phyloP scores from a whole-genome alignment of 2,113 vertebrate genomes.

The Cephalopterus ornatus region DNA sequence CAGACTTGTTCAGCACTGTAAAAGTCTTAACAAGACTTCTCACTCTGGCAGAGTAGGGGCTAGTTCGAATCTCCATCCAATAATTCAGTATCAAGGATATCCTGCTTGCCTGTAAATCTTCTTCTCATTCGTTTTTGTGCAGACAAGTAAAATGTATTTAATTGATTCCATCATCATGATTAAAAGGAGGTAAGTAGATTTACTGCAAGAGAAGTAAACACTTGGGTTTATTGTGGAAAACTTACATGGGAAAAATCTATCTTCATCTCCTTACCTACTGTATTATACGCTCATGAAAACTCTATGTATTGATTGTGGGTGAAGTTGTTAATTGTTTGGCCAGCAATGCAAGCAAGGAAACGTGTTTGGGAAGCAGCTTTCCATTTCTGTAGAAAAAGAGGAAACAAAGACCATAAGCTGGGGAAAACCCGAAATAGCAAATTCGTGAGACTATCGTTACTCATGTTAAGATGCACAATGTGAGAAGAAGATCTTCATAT shows the following conservation, averaged over 20 bases:
- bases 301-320: background rate
- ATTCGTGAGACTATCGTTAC: background rate
- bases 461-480: background rate
- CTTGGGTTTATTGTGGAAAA: background rate
- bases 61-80: rapidly evolving
- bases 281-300: background rate
- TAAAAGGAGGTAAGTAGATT: background rate
- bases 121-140: background rate
- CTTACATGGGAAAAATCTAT: background rate
- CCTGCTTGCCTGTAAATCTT: background rate
- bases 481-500: background rate
- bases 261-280: background rate
- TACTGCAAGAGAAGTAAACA: background rate
- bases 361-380: background rate
- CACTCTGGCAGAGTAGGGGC: background rate
- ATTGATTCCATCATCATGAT: conserved; percentile 8
- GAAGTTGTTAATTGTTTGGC: conserved; percentile 1
- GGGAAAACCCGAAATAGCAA: background rate
- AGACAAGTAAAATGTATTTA: background rate
- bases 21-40: background rate
- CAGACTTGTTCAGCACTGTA: background rate
- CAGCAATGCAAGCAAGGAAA: background rate
- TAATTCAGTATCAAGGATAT: background rate
- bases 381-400: background rate
- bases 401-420: background rate